These are phyloP conservation scores for Pachydiplax longipennis DNA, from an alignment of 2,888 invertebrate genomes.

Conservation along the genomic window DNA sequence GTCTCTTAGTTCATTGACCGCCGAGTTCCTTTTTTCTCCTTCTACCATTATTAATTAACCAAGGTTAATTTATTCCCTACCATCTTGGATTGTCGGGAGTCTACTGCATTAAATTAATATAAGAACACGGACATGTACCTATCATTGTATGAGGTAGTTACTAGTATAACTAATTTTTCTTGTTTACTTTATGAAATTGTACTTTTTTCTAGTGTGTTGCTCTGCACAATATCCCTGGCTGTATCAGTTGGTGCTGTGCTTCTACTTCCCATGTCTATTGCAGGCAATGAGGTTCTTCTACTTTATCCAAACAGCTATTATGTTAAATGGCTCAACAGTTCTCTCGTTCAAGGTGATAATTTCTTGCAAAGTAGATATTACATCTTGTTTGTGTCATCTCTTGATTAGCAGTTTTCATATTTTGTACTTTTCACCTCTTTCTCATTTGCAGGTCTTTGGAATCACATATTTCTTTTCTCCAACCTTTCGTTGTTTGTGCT, in stretches of 20 bases:
- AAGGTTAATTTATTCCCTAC: too few relatives aligned
- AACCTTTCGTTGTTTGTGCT: slow-evolving; percentile 95
- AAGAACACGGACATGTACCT: too few relatives aligned
- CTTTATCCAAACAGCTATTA: slow-evolving; percentile 96
- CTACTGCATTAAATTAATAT: too few relatives aligned
- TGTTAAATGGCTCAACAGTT: slow-evolving; percentile 98
- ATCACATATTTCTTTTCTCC: slow-evolving; percentile 94
- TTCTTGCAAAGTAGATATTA: not conserved
- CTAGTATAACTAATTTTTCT: too few relatives aligned
- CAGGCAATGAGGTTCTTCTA: slow-evolving; percentile 95
- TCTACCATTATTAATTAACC: too few relatives aligned
- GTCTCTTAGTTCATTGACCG: too few relatives aligned
- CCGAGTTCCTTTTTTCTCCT: too few relatives aligned
- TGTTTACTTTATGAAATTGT: slow-evolving; percentile 56
- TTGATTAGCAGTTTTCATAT: slow-evolving; percentile 11
- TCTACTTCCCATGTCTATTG: slow-evolving; percentile 95
- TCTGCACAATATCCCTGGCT: slow-evolving; percentile 94
- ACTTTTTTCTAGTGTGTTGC: slow-evolving; percentile 81
- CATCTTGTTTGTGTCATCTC: not conserved
- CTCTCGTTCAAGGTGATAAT: slow-evolving; percentile 87
- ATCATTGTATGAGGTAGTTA: too few relatives aligned
- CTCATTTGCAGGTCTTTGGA: slow-evolving; percentile 85
- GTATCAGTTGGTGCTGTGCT: slow-evolving; percentile 94
- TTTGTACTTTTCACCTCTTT: slow-evolving; percentile 35
- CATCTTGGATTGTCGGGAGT: too few relatives aligned